Evolutionary conservation across 2,113 vertebrate species (phyloP), one percentile per base, ranked within the genome.

Genomic region (Todiramphus saurophagus): DNA sequence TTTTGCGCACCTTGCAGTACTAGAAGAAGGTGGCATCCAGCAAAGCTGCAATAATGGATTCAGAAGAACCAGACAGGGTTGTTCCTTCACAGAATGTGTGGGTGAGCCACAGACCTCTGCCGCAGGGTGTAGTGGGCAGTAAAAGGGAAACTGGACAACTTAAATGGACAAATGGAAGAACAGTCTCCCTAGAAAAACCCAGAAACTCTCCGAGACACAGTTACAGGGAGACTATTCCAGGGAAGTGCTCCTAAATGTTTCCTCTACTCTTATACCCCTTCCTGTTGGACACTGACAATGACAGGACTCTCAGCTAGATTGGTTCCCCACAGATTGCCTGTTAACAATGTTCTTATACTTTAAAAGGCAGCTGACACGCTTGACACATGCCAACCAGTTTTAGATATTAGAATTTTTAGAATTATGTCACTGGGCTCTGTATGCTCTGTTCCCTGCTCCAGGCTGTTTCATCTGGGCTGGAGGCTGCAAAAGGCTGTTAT

Each of bases 341-440:
- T 21, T 43, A 58, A 51, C 6, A 4, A 10, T 30, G 35, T 4
- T 23, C 44, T 55, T 56, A 25, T 25, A 27, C 12, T 62, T 17
- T 13, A 41, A 53, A 63, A 60, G 21, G 16, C 44, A 66, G 51
- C 21, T 50, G 58, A 58, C 25, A 58, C 0, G 0, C 21, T 41
- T 16, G 37, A 77, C 72, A 27, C 30, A 3, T 18, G 39, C 62
- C 56, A 62, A 16, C 33, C 16, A 39, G 31, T 7, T 6, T 30
- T 33, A 72, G 17, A 66, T 10, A 1, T 4, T 35, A 17, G n/a
- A 11, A 23, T 63, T 13, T 4, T n/a, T 5, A 59, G 27, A 41
- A 43, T 5, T 44, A 28, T 1, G 0, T 7, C 2, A 7, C 53
- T 50, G 39, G 50, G n/a, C 12, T 69, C 28, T 48, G 21, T 5